phyloP scores from a whole-genome alignment of 2,888 invertebrate genomes.

The Drosophila buzzatii region DNA sequence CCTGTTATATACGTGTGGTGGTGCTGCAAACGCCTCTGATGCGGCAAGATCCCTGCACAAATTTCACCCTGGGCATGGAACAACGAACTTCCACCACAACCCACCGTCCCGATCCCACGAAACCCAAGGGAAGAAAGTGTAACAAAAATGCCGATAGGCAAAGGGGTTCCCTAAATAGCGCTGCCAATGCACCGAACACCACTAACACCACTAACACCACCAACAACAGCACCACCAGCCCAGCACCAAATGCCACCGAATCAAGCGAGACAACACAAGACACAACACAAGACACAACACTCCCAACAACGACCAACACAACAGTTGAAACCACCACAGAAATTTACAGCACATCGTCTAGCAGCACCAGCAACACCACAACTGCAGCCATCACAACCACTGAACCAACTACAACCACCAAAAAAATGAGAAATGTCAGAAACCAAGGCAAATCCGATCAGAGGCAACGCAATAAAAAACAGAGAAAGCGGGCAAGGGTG shows the following conservation, averaged over 20 bases:
- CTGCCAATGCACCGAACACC: not conserved
- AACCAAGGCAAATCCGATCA: not conserved
- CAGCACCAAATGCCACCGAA: not conserved
- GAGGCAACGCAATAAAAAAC: not conserved
- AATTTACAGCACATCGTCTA: not conserved
- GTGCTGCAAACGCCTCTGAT: conserved; percentile 54
- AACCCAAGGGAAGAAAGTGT: conserved; percentile 38
- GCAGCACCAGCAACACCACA: not conserved
- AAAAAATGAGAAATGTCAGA: no score
- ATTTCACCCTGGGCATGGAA: conserved; percentile 41
- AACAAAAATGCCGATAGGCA: conserved; percentile 16
- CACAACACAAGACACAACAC: conserved; percentile 5
- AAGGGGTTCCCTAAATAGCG: not conserved
- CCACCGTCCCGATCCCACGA: not conserved
- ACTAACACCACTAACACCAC: not conserved
- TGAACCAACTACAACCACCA: not conserved
- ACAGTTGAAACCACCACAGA: not conserved
- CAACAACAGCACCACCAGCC: conserved; percentile 15
- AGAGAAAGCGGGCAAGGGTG: conserved; percentile 36
- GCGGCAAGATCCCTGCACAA: conserved; percentile 60
- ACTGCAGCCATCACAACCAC: not conserved
- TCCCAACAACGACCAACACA: not conserved
- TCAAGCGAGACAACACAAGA: conserved; percentile 9
- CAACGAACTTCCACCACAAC: not conserved
- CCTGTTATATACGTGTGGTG: conserved; percentile 60